Percentiles rank a stretch among this genome's conserved stretches.
Evolutionary conservation across 2,797 vertebrate species (phyloP).

Genomic region (Clarias platycephalus): DNA sequence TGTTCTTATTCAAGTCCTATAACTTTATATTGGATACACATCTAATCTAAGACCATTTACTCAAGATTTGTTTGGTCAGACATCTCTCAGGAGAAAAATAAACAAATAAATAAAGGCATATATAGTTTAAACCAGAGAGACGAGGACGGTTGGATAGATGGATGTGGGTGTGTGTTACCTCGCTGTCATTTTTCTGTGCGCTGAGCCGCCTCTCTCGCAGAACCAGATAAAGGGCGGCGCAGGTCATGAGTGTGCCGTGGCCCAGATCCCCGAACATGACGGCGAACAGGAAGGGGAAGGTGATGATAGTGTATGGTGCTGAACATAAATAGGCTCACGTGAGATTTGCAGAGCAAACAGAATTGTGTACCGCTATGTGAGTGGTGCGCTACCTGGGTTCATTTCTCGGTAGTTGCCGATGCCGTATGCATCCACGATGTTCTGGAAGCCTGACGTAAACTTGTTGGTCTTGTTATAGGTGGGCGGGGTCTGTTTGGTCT

Average conservation of each 20-base stretch:
- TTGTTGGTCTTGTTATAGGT: constrained; percentile 98
- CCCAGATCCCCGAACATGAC: constrained; percentile 99
- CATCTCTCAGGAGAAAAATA: too few species aligned
- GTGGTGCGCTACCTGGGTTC: constrained; percentile 85
- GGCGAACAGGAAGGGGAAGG: constrained; percentile 97
- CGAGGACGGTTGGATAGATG: too few species aligned
- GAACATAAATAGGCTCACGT: constrained; percentile 50
- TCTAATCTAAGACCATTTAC: too few species aligned
- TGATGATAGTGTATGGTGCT: constrained; percentile 98
- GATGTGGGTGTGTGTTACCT: constrained; percentile 74
- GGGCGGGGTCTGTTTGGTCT: constrained; percentile 94
- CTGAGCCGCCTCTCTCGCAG: constrained; percentile 89
- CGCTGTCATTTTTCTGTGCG: constrained; percentile 93
- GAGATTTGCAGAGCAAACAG: not conserved
- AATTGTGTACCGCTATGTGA: not conserved
- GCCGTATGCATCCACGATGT: constrained; percentile 95
- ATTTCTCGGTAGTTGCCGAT: constrained; percentile 96
- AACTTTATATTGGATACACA: too few species aligned
- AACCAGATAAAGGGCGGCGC: constrained; percentile 92
- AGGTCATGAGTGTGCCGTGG: constrained; percentile 91
- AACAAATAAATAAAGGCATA: not conserved
- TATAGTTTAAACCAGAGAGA: not conserved
- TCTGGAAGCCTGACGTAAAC: constrained; percentile 96
- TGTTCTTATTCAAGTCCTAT: too few species aligned
- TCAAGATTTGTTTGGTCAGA: too few species aligned